These are phyloP conservation scores for Mirounga angustirostris DNA, from an alignment of 2,113 vertebrate genomes.

Conservation along the genomic window DNA sequence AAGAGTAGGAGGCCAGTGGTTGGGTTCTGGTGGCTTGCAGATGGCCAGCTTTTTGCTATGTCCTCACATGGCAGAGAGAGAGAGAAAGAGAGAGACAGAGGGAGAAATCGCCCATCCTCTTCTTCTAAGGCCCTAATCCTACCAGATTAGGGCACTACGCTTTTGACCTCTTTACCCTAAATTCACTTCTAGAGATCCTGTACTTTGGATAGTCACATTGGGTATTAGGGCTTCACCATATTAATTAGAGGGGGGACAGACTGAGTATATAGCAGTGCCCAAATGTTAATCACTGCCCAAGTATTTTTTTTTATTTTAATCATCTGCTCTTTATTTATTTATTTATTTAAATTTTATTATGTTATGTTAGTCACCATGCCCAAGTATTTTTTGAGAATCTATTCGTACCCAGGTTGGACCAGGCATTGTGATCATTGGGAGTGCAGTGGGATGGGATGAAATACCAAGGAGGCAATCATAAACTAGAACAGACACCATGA, in stretches of 20 bases:
- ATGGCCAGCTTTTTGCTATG: background rate
- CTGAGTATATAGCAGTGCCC: background rate
- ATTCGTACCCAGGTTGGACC: background rate
- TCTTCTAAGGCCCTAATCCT: background rate
- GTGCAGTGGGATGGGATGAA: background rate
- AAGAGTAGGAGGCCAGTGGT: background rate
- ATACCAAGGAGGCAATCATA: background rate
- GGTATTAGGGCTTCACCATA: background rate
- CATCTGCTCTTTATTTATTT: too few species aligned
- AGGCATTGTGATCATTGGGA: background rate
- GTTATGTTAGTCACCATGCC: background rate
- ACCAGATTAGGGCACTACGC: background rate
- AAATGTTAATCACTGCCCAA: background rate
- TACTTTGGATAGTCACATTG: background rate
- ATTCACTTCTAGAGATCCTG: background rate
- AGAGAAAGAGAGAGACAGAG: background rate
- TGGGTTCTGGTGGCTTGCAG: background rate
- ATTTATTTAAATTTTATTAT: too few species aligned
- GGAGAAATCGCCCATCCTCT: background rate
- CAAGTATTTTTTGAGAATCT: background rate
- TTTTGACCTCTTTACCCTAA: background rate
- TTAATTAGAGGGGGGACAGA: background rate
- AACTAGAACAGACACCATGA: background rate
- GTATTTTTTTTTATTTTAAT: background rate
- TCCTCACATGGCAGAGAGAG: background rate